Conservation (phyloP, 2,113 vertebrate species). For the Copsychus sechellarum region DNA sequence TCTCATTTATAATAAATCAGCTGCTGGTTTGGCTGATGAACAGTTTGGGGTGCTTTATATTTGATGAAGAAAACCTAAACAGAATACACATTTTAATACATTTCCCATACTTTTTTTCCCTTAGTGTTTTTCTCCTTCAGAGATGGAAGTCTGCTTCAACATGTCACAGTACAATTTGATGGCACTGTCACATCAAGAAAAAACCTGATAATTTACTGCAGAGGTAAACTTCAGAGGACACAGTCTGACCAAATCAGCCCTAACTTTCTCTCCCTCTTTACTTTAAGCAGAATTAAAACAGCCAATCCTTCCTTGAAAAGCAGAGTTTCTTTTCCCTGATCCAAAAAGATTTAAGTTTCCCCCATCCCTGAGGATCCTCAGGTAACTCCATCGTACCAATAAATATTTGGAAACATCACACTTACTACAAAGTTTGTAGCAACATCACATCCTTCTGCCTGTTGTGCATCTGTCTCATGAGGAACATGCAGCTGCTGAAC, state of each 20-base stretch:
- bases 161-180: not conserved
- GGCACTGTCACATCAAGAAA: not conserved
- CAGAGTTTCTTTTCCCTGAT: not conserved
- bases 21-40: not conserved
- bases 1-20: not conserved
- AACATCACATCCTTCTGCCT: not conserved
- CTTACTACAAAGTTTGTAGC: not conserved
- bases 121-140: not conserved
- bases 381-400: accelerated
- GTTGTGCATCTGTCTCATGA: not conserved
- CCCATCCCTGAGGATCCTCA: not conserved
- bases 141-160: not conserved
- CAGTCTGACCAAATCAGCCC: not conserved
- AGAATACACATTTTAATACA: not conserved
- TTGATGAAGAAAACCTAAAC: not conserved
- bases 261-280: not conserved
- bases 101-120: not conserved
- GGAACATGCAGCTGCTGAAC: not conserved
- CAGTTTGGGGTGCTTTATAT: not conserved
- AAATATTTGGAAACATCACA: not conserved
- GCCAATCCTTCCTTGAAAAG: not conserved
- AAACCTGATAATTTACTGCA: not conserved
- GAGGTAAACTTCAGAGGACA: not conserved
- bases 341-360: not conserved
- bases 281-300: not conserved